These are phyloP conservation scores for Standfussiana lucernea DNA, from an alignment of 2,888 invertebrate genomes.

Conservation along the genomic window DNA sequence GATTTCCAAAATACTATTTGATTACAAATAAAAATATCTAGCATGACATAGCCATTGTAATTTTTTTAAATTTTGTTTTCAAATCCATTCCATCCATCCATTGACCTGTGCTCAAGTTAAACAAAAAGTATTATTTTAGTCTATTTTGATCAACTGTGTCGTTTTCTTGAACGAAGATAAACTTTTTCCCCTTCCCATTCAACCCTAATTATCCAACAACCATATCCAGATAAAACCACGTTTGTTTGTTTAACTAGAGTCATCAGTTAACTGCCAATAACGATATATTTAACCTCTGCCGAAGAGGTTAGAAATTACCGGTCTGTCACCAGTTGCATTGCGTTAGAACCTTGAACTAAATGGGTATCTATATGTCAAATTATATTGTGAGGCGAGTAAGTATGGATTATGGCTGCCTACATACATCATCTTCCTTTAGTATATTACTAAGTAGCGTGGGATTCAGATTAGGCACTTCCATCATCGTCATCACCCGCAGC, in stretches of 20 bases:
- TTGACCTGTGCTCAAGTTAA: background rate
- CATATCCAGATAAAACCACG: background rate
- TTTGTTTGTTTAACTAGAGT: slow-evolving; percentile 20
- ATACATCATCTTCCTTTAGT: background rate
- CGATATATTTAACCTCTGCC: slow-evolving; percentile 45
- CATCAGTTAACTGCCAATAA: slow-evolving; percentile 47
- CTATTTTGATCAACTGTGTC: background rate
- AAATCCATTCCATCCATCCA: background rate
- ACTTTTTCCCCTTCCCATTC: too few species aligned
- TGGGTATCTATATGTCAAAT: slow-evolving; percentile 46
- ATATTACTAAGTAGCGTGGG: slow-evolving; percentile 1
- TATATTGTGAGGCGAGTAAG: slow-evolving; percentile 26
- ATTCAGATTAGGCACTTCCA: background rate
- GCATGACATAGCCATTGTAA: background rate
- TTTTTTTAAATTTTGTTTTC: background rate
- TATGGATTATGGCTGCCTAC: slow-evolving; percentile 20
- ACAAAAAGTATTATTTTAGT: background rate
- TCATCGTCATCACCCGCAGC: too few species aligned
- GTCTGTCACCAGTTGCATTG: slow-evolving; percentile 44
- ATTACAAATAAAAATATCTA: background rate
- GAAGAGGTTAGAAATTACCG: slow-evolving; percentile 51
- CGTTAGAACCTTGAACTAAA: slow-evolving; percentile 56
- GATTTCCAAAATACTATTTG: background rate
- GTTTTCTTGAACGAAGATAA: background rate
- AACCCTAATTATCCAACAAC: background rate